Percentiles rank a stretch among this genome's conserved stretches.
phyloP scores from a whole-genome alignment of 1,140 invertebrate genomes.

The Ladona fulva region DNA sequence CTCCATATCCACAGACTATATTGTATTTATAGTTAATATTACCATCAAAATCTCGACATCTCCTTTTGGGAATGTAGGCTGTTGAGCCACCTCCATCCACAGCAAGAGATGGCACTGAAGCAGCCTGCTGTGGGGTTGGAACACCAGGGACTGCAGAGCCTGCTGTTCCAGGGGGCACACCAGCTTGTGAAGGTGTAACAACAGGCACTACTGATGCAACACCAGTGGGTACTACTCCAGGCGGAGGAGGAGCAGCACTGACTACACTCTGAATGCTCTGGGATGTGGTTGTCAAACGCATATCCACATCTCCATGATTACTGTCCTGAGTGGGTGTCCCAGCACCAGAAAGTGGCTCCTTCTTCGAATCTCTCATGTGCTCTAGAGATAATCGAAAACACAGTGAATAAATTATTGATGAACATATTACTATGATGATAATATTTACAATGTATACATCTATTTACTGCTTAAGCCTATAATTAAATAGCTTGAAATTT shows the following conservation, averaged over 20 bases:
- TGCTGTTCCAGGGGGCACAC: neutral
- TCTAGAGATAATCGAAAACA: too few species aligned
- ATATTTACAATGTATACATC: too few species aligned
- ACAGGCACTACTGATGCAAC: neutral
- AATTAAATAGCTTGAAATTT: too few species aligned
- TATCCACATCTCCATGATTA: constrained; percentile 51
- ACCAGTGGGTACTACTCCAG: neutral
- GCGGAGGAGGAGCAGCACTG: constrained; percentile 12
- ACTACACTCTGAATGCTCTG: constrained; percentile 48
- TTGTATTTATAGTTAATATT: too few species aligned
- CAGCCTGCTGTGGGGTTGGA: neutral
- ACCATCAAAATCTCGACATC: constrained; percentile 67
- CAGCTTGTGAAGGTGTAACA: neutral
- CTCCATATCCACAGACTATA: too few species aligned
- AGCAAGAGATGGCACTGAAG: constrained; percentile 6
- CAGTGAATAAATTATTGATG: too few species aligned
- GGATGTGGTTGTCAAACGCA: constrained; percentile 42
- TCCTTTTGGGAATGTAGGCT: constrained; percentile 39
- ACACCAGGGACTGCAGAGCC: neutral
- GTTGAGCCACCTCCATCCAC: neutral
- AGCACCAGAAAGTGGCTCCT: constrained; percentile 29
- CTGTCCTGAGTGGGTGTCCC: constrained; percentile 49
- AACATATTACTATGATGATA: too few species aligned
- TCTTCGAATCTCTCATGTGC: constrained; percentile 14
- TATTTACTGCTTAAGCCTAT: too few species aligned